Base-by-base conservation (phyloP, 1,140 invertebrate species). In the Sminthurides bifidus region DNA sequence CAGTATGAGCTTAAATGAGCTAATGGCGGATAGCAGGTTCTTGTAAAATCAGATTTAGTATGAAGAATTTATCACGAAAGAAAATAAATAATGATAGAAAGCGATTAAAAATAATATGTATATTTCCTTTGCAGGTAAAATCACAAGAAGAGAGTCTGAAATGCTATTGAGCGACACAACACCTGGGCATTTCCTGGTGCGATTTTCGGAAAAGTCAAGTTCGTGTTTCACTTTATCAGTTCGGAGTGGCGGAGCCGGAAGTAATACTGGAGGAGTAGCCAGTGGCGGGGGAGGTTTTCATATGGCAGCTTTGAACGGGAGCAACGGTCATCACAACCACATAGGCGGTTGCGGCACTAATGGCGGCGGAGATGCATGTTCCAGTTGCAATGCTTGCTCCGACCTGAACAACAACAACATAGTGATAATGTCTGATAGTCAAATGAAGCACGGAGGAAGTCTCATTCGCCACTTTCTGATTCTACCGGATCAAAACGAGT, bases 401-500 rank as follows among this genome's bases (percentile, higher is more conserved):
- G n/a, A n/a, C n/a, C n/a, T n/a, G n/a, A n/a, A n/a, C n/a, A n/a
- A n/a, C n/a, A n/a, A n/a, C n/a, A n/a, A n/a, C n/a, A n/a, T n/a
- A n/a, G n/a, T n/a, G n/a, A n/a, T n/a, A n/a, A n/a, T n/a, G n/a
- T n/a, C n/a, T n/a, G n/a, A n/a, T n/a, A n/a, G n/a, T n/a, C n/a
- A n/a, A n/a, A n/a, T n/a, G n/a, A n/a, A n/a, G n/a, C n/a, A n/a
- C n/a, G n/a, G n/a, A n/a, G n/a, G n/a, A n/a, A n/a, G n/a, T n/a
- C n/a, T n/a, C n/a, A n/a, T n/a, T 29, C 44, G 44, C 21, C 44
- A 46, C 21, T 46, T 46, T 29, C 23, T 46, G 3, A 46, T 46
- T 8, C 10, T 10, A 5, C 6, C 10, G 5, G 29, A 17, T 5
- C 5, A 4, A 23, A 5, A 24, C 15, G 10, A 46, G 10, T 43